These are phyloP conservation scores for Eumacrocentrus americanus DNA, from an alignment of 2,888 invertebrate genomes.

Conservation along the genomic window DNA sequence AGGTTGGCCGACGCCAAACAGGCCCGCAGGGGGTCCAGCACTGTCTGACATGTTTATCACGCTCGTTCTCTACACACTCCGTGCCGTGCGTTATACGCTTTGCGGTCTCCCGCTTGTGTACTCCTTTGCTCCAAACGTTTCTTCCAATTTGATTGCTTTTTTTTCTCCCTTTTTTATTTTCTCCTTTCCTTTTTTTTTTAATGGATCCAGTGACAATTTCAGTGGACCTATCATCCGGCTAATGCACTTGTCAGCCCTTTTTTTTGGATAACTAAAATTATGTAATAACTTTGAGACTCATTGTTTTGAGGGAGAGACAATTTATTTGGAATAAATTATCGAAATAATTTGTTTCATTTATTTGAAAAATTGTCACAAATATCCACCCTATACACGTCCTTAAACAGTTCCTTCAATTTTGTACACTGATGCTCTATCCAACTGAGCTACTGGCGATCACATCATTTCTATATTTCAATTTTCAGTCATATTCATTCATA, in stretches of 20 bases:
- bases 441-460: too few species aligned
- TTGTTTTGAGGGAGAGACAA: too few species aligned
- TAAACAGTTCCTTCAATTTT: too few species aligned
- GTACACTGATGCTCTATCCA: too few species aligned
- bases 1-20: conserved; percentile 45
- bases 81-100: conserved; percentile 52
- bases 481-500: too few species aligned
- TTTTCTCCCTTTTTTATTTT: conserved; percentile 11
- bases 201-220: conserved; percentile 20
- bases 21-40: conserved; percentile 56
- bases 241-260: conserved; percentile 23
- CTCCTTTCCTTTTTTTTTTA: conserved; percentile 12
- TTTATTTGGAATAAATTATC: too few species aligned
- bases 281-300: conserved; percentile 13
- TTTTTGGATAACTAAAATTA: conserved; percentile 11
- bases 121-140: conserved; percentile 24
- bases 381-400: too few species aligned
- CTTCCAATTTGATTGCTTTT: conserved; percentile 3
- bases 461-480: too few species aligned
- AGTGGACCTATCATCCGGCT: conserved; percentile 16
- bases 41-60: conserved; percentile 60
- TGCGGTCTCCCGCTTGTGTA: conserved; percentile 34
- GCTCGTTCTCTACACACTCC: conserved; percentile 50
- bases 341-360: not conserved
- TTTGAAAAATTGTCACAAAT: too few species aligned